Percentiles rank a stretch among this genome's conserved stretches.
Conservation (phyloP, 2,797 vertebrate species). For the Furcifer pardalis region DNA sequence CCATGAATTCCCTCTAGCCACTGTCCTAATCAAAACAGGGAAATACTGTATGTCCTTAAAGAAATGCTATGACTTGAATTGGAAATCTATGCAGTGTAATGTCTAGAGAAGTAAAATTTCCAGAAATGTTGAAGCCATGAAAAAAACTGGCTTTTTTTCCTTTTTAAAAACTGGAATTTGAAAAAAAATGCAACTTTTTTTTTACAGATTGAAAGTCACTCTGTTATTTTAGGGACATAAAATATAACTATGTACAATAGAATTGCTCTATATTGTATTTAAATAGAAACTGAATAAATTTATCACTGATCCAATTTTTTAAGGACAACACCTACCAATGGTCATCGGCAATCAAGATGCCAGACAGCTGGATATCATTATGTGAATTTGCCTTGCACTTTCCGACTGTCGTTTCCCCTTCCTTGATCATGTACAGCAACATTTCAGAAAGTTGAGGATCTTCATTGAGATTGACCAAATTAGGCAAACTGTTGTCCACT, state of each 20-base stretch:
- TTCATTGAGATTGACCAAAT: conserved; percentile 95
- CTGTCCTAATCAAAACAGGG: no score
- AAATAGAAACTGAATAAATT: no score
- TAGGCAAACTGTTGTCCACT: conserved; percentile 92
- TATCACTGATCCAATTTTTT: neutral
- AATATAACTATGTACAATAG: no score
- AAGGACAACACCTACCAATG: conserved; percentile 85
- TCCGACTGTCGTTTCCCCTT: conserved; percentile 91
- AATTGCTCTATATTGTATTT: neutral
- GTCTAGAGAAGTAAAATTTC: no score
- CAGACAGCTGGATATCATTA: conserved; percentile 92
- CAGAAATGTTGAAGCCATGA: no score
- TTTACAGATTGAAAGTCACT: no score
- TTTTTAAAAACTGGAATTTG: no score
- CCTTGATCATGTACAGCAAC: conserved; percentile 96
- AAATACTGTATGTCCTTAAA: neutral
- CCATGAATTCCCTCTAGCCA: neutral
- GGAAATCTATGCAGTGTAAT: neutral
- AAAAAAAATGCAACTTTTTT: no score
- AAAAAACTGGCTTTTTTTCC: no score
- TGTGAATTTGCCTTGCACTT: conserved; percentile 79
- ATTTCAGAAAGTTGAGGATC: conserved; percentile 97
- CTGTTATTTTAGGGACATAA: no score
- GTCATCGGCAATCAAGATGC: conserved; percentile 90
- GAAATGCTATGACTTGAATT: neutral